Base-by-base conservation (phyloP, 1,140 invertebrate genomes). In the Micrasema minimum region DNA sequence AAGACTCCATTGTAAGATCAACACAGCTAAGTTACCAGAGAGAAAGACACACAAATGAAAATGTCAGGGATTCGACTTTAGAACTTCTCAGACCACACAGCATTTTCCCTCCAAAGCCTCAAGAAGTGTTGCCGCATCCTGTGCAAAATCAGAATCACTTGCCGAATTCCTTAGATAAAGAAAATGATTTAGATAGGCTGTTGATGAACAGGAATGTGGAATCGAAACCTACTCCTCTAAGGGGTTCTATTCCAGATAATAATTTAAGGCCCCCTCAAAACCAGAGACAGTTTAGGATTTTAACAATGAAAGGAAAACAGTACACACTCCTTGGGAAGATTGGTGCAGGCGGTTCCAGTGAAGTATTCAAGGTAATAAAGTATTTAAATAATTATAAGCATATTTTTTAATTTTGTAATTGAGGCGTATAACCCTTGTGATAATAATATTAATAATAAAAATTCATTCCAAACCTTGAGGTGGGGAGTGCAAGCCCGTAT, bases 261-360 rank as follows among this genome's bases (percentile, higher is more conserved):
- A 83, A 81, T 10, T 79, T 80, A 1, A 81, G 80, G 9, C 81
- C 82, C 66, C 80, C 81, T n/a, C 80, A 82, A 45, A 64, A 74
- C 7, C 26, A 75, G 0, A 76, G 80, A 41, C 70, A 80, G 37
- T 84, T 84, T 59, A 83, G 81, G 73, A 82, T 79, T 22, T 80
- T 79, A n/a, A 76, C 72, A 22, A 81, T 85, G 11, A 85, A 84
- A 59, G 82, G 83, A 55, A 85, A 82, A 69, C 82, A 80, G 50
- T 85, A 84, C 68, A 81, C 83, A 76, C 80, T 81, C 55, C 80
- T 85, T 14, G 82, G 81, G 51, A 84, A 82, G 75, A 72, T 84
- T 46, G 83, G 83, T 0, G 78, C 74, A 35, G 83, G 83, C 65
- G 83, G 83, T 4, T 85, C 83, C 35, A 85, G 83, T 80, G 82